Base-by-base conservation (phyloP, 1,140 invertebrate species). In the Apis florea region DNA sequence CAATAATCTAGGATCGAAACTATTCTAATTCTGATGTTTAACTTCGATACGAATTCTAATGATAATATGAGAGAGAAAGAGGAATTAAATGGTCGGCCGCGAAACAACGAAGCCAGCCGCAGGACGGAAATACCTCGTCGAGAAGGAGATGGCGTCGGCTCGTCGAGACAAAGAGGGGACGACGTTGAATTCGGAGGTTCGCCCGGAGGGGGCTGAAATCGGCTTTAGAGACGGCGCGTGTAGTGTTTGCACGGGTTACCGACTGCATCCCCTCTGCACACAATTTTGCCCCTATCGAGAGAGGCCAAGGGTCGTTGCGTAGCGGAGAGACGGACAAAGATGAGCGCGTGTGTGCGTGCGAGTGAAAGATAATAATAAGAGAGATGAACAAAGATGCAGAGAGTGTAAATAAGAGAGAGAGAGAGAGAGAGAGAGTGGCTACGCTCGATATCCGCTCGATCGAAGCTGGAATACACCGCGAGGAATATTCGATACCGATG, bases 181-280 rank as follows among this genome's bases (percentile, higher is more conserved):
- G n/a, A 40, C 40, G 75, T 12, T 58, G 67, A 53, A 78, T 56
- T 64, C 40, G 67, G 49, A 63, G 70, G 78, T 79, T 79, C 51
- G 26, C 58, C 69, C 56, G 67, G 58, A 68, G 64, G 78, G 70
- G 82, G 56, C 56, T 80, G 69, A 83, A 80, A 83, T 83, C 82
- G 82, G 82, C 78, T 83, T 83, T 83, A 67, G 82, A 66, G 76
- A 79, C 24, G 64, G 63, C 19, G 78, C 31, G 70, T 68, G 69
- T 66, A 80, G 77, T 83, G 82, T 83, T 83, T 83, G 82, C 77
- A 80, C 64, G 82, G 77, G 72, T 80, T 80, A 73, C 82, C 77
- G 59, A 80, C 70, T 83, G 82, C 78, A 83, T 83, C 77, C 78
- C 78, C 77, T 71, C n/a, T 69, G 77, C 77, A 69, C 70, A 80